These are phyloP conservation scores for Cyphomyrus discorhynchus DNA, from an alignment of 2,113 vertebrate genomes.

Conservation along the genomic window DNA sequence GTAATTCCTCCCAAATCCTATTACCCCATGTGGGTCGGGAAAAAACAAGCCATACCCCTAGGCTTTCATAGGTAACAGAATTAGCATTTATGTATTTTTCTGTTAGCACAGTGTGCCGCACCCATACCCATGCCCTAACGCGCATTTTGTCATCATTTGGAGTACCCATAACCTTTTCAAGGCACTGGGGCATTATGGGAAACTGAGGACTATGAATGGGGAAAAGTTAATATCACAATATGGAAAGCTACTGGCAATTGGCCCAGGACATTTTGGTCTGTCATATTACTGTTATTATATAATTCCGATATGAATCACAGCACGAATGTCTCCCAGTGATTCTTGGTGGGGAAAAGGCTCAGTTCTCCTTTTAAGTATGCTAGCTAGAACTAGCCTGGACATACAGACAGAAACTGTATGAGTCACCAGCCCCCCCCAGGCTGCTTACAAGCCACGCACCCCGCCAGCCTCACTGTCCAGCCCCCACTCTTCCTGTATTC, in stretches of 20 bases:
- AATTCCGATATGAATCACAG: not conserved
- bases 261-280: not conserved
- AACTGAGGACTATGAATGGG: not conserved
- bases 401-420: not conserved
- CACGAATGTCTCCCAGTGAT: not conserved
- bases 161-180: not conserved
- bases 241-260: not conserved
- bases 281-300: not conserved
- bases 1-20: not conserved
- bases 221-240: not conserved
- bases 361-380: not conserved
- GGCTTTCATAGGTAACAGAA: not conserved
- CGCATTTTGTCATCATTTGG: not conserved
- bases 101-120: not conserved
- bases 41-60: not conserved
- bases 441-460: not conserved
- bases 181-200: not conserved
- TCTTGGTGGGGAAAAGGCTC: not conserved
- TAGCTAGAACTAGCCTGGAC: not conserved
- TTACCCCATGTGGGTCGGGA: not conserved
- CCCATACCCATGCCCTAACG: not conserved
- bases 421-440: not conserved
- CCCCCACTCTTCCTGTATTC: not conserved
- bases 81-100: not conserved
- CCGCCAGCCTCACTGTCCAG: not conserved